Evolutionary conservation across 2,888 invertebrate genomes (phyloP), one percentile per base, ranked within the genome.

Genomic region (Invenusta paracnida): DNA sequence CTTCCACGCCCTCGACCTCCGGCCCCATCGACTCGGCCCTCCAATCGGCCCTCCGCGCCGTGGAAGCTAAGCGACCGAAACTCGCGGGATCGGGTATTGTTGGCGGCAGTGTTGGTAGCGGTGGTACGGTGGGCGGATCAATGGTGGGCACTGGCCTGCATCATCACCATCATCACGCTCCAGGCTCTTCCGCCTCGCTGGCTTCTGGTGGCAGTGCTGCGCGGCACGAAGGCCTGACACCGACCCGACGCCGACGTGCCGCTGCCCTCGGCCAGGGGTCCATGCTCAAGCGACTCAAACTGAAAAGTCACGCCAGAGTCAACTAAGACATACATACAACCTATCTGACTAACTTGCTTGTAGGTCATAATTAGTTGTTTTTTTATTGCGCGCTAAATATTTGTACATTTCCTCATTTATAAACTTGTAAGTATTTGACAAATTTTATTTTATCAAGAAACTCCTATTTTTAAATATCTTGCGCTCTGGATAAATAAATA

Each of bases 191-290:
- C 23, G 48, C 30, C 83, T n/a, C n/a, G n/a, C n/a, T n/a, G n/a
- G n/a, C n/a, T n/a, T n/a, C 73, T 27, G 83, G 79, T 5, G 83
- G 83, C n/a, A n/a, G n/a, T n/a, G n/a, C n/a, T n/a, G n/a, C n/a
- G n/a, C n/a, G n/a, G n/a, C n/a, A n/a, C n/a, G 48, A 67, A 30
- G 23, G n/a, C 0, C n/a, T 27, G 29, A 83, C 48, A 25, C 83
- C 83, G 66, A 30, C 48, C 0, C n/a, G 83, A 67, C 29, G 30
- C 30, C 28, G 30, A 23, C 29, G 83, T n/a, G 48, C 30, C 17
- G 83, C 83, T 0, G 83, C 83, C 83, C 28, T 83, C n/a, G 83
- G 48, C 30, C 83, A 83, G 83, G 83, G 27, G 31, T n/a, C n/a
- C n/a, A 27, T 83, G n/a, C 30, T 83, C 29, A 83, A 83, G 48